Evolutionary conservation across 2,888 invertebrate genomes (phyloP), one percentile per base, ranked within the genome.

Genomic region (Galerucella pusilla): DNA sequence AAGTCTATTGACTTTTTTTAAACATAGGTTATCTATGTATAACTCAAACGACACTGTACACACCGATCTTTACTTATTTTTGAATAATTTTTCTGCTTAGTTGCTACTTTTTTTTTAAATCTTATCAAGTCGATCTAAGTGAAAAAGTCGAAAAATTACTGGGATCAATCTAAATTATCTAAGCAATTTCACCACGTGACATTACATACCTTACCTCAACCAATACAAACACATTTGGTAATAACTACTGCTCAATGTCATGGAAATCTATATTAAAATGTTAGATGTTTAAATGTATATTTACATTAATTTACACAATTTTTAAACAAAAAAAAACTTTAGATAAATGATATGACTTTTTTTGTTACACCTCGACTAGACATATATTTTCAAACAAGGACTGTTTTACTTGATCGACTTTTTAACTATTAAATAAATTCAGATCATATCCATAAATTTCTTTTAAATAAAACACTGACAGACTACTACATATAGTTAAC

Each of bases 401-500:
- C 16, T 59, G 10, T 14, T 20, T 59, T 16, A 59, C 25, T 59
- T 16, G 35, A 67, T 28, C 25, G 35, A 28, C 67, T 28, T 10
- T 28, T 66, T n/a, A 67, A 45, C 67, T 54, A 16, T 49, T 42
- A 25, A 67, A 28, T 28, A 67, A 77, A 77, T 61, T 75, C 77
- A 77, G 75, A 75, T 77, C 72, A 75, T 75, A 70, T 74, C 20
- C 61, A 60, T 60, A 70, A 57, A 70, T 54, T 61, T 65, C 66
- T 68, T 75, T 75, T 57, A 73, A 76, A 70, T 42, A 75, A 73
- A 76, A 76, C 78, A 75, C 57, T 71, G 76, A 76, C 75, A 76
- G 76, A 71, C 76, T 76, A 75, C 76, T 72, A 76, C 68, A 73
- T 71, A 63, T 78, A 71, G 65, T 73, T 76, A 74, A 78, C 75